Percentiles rank a stretch among this genome's conserved stretches.
These are phyloP conservation scores for Tetraneura akinire DNA, from an alignment of 1,140 invertebrate genomes.

Conservation along the genomic window DNA sequence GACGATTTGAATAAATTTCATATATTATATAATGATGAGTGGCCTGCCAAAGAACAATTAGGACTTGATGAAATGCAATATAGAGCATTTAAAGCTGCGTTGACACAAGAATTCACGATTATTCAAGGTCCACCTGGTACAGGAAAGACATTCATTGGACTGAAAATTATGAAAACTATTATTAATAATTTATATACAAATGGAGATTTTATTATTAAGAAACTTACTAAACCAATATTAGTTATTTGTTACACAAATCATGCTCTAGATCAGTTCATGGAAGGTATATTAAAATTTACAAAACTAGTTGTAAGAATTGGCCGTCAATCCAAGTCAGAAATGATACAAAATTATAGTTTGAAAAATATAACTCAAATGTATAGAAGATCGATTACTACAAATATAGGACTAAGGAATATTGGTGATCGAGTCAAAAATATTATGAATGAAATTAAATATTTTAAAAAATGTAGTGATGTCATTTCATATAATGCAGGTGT, in stretches of 20 bases:
- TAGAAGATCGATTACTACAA: not conserved
- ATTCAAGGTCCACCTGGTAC: conserved; percentile 83
- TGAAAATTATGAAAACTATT: conserved; percentile 67
- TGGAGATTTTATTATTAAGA: conserved; percentile 43
- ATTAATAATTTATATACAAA: conserved; percentile 60
- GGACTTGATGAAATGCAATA: conserved; percentile 66
- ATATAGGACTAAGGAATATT: conserved; percentile 19
- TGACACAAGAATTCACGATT: conserved; percentile 68
- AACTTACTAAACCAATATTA: conserved; percentile 64
- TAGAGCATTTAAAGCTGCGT: conserved; percentile 63
- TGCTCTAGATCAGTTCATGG: conserved; percentile 86
- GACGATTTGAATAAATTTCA: not conserved
- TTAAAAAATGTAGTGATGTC: conserved; percentile 8
- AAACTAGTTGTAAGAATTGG: conserved; percentile 72
- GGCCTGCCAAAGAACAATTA: conserved; percentile 59
- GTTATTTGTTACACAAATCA: conserved; percentile 86
- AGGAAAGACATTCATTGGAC: conserved; percentile 77
- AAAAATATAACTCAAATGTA: not conserved
- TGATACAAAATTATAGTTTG: conserved; percentile 60
- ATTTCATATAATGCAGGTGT: conserved; percentile 17
- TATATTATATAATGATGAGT: conserved; percentile 57
- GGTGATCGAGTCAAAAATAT: not conserved
- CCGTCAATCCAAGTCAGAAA: conserved; percentile 67
- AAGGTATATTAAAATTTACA: conserved; percentile 66
- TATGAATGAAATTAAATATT: conserved; percentile 32